These are phyloP conservation scores for Hesperophylax magnus DNA, from an alignment of 1,140 invertebrate species.

Conservation along the genomic window DNA sequence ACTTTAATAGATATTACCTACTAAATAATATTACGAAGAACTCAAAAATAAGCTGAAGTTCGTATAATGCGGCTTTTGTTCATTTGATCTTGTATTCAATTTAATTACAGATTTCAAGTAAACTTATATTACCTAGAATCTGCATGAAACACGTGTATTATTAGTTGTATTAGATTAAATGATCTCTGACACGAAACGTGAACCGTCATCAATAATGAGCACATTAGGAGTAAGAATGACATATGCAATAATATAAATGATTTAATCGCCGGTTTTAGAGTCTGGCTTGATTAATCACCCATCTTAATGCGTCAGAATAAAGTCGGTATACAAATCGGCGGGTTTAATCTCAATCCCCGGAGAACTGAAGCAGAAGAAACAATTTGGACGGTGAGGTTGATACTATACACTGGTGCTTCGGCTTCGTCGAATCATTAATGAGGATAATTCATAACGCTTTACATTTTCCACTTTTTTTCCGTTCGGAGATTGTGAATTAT, in stretches of 20 bases:
- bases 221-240: conserved; percentile 23
- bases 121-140: too few species aligned
- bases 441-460: conserved; percentile 42
- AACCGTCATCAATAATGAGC: conserved; percentile 8
- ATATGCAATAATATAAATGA: conserved; percentile 35
- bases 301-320: conserved; percentile 36
- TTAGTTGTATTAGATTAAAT: not conserved
- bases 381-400: conserved; percentile 30
- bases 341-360: conserved; percentile 40
- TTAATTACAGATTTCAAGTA: too few species aligned
- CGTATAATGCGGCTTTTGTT: too few species aligned
- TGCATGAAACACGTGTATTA: not conserved
- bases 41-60: too few species aligned
- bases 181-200: conserved; percentile 21
- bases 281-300: conserved; percentile 22
- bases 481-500: conserved; percentile 36
- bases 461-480: conserved; percentile 41
- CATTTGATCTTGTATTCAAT: too few species aligned
- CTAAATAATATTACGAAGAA: not conserved
- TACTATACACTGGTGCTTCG: conserved; percentile 15
- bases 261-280: conserved; percentile 37
- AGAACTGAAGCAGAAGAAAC: conserved; percentile 19
- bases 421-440: conserved; percentile 39
- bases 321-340: conserved; percentile 35
- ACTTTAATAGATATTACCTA: not conserved